Evolutionary conservation across 1,140 invertebrate genomes (phyloP), one percentile per base, ranked within the genome.

Genomic region (Venturia canescens): DNA sequence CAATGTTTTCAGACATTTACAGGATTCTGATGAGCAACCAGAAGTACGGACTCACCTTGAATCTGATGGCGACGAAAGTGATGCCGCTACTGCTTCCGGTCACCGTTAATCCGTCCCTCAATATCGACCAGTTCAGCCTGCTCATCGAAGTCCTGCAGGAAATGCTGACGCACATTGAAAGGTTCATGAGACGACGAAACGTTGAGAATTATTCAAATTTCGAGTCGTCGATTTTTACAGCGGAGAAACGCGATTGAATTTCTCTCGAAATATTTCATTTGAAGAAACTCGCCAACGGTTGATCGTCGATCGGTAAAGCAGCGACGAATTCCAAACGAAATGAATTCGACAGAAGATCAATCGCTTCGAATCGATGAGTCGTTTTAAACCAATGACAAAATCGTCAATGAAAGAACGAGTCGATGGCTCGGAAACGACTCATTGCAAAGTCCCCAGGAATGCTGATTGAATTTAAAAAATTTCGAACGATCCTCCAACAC

Each of bases 41-140:
- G 89, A 97, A 96, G 87, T 99, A 98, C 90, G 98, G 97, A 16
- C 92, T 99, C 60, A 97, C 96, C 1, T 95, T 98, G 15, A 98
- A 97, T 89, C 93, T 98, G 83, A 96, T 99, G 94, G 98, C 98
- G 0, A 98, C 97, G 0, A 95, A 97, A 87, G 97, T 99, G 44
- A 97, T 99, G 94, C 98, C 98, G 0, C 94, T 96, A 11, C 92
- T 99, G 9, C 95, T 98, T 67, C 98, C 98, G 29, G 97, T 98
- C 87, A 97, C 98, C 1, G 96, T 99, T 57, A 98, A 98, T 90
- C 96, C 97, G 0, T 94, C 94, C 34, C 92, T 99, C 63, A 98
- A 96, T 90, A 92, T 98, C 84, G 97, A 99, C 79, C 97, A 99
- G 90, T 99, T 98, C 90, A 95, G 94, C 48, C 93, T 94, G 78